Evolutionary conservation across 2,113 vertebrate genomes (phyloP).

Genomic region (Sinocyclocheilus rhinocerous): DNA sequence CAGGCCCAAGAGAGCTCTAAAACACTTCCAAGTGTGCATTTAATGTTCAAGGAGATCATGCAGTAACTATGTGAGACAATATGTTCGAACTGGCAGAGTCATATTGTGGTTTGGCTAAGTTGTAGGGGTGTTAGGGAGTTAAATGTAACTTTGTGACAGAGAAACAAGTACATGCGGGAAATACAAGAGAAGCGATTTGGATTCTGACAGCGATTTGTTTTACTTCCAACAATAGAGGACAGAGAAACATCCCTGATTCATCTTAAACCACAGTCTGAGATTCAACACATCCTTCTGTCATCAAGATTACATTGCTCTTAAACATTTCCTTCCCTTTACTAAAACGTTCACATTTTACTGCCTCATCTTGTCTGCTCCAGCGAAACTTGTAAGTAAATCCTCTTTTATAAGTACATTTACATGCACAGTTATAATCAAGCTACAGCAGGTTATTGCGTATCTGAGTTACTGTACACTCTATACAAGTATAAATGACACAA

Average conservation of each 20-base stretch:
- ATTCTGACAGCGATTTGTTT: slow-evolving; percentile 14
- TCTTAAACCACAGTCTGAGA: slow-evolving; percentile 12
- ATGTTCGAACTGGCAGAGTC: slow-evolving; percentile 41
- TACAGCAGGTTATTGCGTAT: background rate
- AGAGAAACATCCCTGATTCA: background rate
- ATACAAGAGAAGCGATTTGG: background rate
- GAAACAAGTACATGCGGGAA: slow-evolving; percentile 13
- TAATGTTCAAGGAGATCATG: slow-evolving; percentile 16
- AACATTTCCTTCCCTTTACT: slow-evolving; percentile 2
- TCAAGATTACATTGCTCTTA: background rate
- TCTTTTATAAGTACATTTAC: background rate
- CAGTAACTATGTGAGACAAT: slow-evolving; percentile 49
- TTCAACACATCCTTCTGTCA: slow-evolving; percentile 14
- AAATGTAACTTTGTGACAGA: slow-evolving; percentile 13
- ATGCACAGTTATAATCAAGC: background rate
- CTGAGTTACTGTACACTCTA: background rate
- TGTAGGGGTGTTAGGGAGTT: background rate
- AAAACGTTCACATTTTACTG: background rate
- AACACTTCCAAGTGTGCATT: slow-evolving; percentile 36
- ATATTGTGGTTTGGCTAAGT: slow-evolving; percentile 34
- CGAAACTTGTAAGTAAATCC: background rate
- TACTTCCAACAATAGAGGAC: slow-evolving; percentile 10
- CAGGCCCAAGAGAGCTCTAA: slow-evolving; percentile 54
- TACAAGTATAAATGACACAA: background rate
- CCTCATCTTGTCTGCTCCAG: background rate